These are phyloP conservation scores for Anolis carolinensis DNA, from an alignment of 2,113 vertebrate species.

Conservation along the genomic window DNA sequence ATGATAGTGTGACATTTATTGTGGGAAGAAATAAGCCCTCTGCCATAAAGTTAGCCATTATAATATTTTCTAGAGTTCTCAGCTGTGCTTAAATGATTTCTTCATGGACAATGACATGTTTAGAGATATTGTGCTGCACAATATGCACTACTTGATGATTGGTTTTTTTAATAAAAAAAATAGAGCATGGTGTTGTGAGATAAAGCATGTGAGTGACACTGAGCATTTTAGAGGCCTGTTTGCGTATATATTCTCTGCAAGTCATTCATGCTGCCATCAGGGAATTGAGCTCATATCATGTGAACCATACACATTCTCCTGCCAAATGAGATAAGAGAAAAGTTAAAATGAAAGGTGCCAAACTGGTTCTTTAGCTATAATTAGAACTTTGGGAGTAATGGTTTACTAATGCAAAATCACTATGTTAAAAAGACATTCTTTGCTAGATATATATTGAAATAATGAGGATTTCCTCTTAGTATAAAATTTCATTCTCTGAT, in stretches of 20 bases:
- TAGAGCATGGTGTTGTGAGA: constrained; percentile 4
- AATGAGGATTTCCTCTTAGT: too few species aligned
- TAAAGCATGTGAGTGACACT: background rate
- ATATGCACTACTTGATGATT: background rate
- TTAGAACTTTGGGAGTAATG: background rate
- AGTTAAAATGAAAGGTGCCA: background rate
- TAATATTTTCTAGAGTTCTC: background rate
- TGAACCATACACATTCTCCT: background rate
- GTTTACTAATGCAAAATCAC: background rate
- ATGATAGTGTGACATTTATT: background rate
- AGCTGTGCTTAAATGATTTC: background rate
- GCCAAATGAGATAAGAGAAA: background rate
- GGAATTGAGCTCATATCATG: background rate
- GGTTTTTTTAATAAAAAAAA: fast-evolving
- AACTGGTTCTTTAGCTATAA: background rate
- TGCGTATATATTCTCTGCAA: background rate
- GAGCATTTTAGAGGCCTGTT: background rate
- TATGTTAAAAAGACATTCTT: background rate
- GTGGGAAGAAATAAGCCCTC: background rate
- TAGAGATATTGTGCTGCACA: background rate
- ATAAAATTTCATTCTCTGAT: too few species aligned
- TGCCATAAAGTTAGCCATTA: background rate
- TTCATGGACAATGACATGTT: background rate
- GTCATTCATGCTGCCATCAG: background rate
- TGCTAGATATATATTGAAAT: too few species aligned